Evolutionary conservation across 2,113 vertebrate species (phyloP).

Genomic region (Trematomus loennbergii): DNA sequence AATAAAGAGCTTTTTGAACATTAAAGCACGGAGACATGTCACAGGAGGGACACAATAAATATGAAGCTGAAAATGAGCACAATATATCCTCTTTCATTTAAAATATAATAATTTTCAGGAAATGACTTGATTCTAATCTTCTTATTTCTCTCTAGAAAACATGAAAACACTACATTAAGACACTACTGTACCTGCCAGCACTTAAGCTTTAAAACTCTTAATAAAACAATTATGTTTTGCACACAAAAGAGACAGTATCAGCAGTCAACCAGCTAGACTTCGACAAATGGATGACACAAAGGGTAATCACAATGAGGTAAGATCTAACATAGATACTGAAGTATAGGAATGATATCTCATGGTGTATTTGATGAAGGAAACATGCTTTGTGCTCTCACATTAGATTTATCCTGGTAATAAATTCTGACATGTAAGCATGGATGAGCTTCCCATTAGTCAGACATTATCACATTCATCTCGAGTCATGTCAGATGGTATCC

Average conservation of each 20-base stretch:
- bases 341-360: not conserved
- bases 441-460: constrained; percentile 20
- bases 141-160: too few species aligned
- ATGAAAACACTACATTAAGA: not conserved
- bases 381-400: too few species aligned
- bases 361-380: too few species aligned
- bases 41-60: too few species aligned
- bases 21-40: too few species aligned
- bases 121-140: too few species aligned
- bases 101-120: too few species aligned
- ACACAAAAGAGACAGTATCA: not conserved
- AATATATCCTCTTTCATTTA: too few species aligned
- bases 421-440: constrained; percentile 6
- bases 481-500: constrained; percentile 28
- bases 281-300: not conserved
- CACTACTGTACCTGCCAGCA: not conserved
- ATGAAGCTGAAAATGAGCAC: too few species aligned
- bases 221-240: not conserved
- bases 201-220: too few species aligned
- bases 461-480: constrained; percentile 39
- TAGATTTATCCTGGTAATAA: not conserved
- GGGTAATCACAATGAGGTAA: too few species aligned
- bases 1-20: too few species aligned
- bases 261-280: not conserved
- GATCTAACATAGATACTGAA: not conserved